A percentile compares a stretch with the other conserved stretches of the same genome.
These are phyloP conservation scores for Pao palembangensis DNA, from an alignment of 2,113 vertebrate species.

Conservation along the genomic window DNA sequence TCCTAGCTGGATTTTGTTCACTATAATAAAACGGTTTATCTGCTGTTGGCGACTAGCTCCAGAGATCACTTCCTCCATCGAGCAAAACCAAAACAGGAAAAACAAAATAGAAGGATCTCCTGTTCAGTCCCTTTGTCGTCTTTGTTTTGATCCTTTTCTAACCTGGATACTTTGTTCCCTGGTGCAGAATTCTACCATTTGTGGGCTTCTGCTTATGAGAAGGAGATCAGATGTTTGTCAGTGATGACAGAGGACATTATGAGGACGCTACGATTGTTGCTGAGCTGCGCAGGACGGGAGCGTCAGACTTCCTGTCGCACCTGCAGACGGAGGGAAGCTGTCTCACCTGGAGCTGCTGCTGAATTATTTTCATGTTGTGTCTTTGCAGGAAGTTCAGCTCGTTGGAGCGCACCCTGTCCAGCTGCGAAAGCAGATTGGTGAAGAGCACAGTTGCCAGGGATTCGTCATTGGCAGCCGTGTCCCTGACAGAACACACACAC, in stretches of 20 bases:
- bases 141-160: neutral
- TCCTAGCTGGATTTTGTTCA: too few species aligned
- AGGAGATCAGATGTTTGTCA: too few species aligned
- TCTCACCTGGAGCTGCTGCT: constrained; percentile 89
- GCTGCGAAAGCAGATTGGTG: constrained; percentile 85
- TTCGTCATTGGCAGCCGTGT: constrained; percentile 81
- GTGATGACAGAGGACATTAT: too few species aligned
- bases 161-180: too few species aligned
- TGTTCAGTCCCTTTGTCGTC: neutral
- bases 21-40: too few species aligned
- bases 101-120: neutral
- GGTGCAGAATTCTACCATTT: neutral
- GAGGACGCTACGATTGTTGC: too few species aligned
- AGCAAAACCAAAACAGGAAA: neutral
- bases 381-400: constrained; percentile 93
- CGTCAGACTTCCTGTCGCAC: too few species aligned
- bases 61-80: neutral
- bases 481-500: constrained; percentile 57
- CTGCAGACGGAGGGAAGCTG: too few species aligned
- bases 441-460: constrained; percentile 86
- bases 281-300: too few species aligned
- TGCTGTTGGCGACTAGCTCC: too few species aligned
- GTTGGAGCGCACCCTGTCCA: constrained; percentile 86
- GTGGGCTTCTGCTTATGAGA: neutral
- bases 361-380: constrained; percentile 95